Base-by-base conservation (phyloP, 35 echinoderm and acorn worm genomes). In the Ophiothrix spiculata region DNA sequence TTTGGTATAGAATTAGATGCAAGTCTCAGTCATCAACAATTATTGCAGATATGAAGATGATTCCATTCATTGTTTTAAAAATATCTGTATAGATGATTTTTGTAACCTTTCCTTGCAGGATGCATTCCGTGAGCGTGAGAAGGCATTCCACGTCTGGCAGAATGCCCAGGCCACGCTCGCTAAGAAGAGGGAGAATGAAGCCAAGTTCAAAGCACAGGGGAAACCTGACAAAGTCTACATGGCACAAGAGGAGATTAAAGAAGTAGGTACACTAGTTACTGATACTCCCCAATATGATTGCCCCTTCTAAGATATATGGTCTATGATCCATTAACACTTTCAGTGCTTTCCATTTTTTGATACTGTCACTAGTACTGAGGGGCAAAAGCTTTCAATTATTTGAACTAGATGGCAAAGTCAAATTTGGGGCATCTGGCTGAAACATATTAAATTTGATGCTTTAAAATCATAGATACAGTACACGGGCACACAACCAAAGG, bases 101-200 rank as follows among this genome's bases (percentile, higher is more conserved):
- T 25, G 0, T 42, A 39, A 6, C 38, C 2, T 84, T 82, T 81
- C 28, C 64, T 11, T 23, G 38, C 74, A 97, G 95, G 91, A 93
- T 42, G 89, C 91, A 73, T 97, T 97, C 91, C 95, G 95, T 88
- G 95, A 97, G 46, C 84, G 95, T 45, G 91, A 93, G 77, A 97
- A 97, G 81, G 36, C 46, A 29, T 97, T 88, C 82, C 88, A 89
- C 33, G 78, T 49, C 0, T 97, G 95, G 95, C 91, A 93, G 88
- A 84, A 88, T 60, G 91, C 95, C 41, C 95, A 97, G 79, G 83
- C 88, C 32, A 97, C 56, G 37, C 86, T 97, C 64, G 85, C 91
- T 56, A 97, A 97, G 88, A 97, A 97, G 74, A 37, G 95, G 74
- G 95, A 97, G 45, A 49, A 74, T 28, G 95, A 97, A 75, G 95